phyloP scores from a whole-genome alignment of 92 coral and sea anemone genomes.

The Galaxea fascicularis region DNA sequence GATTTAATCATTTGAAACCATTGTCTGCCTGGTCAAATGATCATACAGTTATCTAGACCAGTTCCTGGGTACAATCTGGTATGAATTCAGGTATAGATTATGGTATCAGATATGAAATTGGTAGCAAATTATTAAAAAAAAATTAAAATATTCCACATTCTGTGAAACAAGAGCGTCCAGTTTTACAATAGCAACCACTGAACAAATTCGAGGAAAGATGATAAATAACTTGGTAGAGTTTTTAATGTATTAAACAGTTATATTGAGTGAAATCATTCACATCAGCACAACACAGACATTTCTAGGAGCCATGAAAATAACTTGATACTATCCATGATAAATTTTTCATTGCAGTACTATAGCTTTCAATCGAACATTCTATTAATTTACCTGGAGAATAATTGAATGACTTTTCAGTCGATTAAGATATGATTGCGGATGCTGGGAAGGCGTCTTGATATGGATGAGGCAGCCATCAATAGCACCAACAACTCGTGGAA shows the following conservation, averaged over 20 bases:
- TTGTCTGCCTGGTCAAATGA: not conserved
- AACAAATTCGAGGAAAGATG: not conserved
- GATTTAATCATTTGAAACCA: not conserved
- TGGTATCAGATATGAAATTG: not conserved
- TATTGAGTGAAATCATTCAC: not conserved
- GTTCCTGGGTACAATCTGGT: not conserved
- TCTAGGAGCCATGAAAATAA: not conserved
- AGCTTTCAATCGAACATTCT: not conserved
- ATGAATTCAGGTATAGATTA: not conserved
- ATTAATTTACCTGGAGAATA: not conserved
- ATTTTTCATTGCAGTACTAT: not conserved
- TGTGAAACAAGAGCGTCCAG: not conserved
- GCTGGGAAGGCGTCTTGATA: not conserved
- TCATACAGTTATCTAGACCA: too few species aligned
- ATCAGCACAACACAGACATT: not conserved
- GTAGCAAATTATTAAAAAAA: not conserved
- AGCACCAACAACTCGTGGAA: not conserved
- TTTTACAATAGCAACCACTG: not conserved
- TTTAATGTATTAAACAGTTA: not conserved
- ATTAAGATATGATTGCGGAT: not conserved
- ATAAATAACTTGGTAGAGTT: not conserved
- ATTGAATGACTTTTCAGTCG: not conserved
- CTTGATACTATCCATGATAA: not conserved
- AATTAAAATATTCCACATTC: not conserved
- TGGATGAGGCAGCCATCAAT: not conserved